Base-by-base conservation (phyloP, 2,888 invertebrate species). In the Zygothrica quintamaculata region DNA sequence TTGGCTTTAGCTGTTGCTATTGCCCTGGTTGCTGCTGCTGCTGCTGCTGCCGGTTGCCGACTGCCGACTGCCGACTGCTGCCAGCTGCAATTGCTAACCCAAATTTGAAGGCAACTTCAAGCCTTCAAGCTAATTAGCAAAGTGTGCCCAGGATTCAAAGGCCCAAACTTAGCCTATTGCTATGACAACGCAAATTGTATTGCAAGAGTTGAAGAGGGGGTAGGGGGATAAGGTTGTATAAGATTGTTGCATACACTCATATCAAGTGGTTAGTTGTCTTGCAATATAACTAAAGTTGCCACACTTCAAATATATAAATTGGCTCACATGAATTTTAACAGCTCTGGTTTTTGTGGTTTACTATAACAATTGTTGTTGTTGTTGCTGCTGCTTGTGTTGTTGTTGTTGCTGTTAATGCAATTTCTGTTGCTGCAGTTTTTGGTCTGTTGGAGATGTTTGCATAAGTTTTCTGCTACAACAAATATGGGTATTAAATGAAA, bases 51-150 rank as follows among this genome's bases (percentile, higher is more conserved):
- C 5, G 9, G 1, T n/a, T 9, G 26, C 26, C 8, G 5, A 26
- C 26, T 8, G 26, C 26, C 26, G 5, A 26, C 26, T 8, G 26
- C 26, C 8, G 5, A 26, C 26, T 8, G 26, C 26, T 26, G 5
- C 4, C 16, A 4, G 26, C 26, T 26, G 33, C 44, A 48, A 64
- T 58, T 74, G 76, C 62, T 74, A 70, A 40, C 65, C 80, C 84
- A 84, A 76, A 86, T 79, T 76, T 76, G 79, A 75, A 47, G 75
- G 64, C 44, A 36, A 48, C 15, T 40, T 61, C 50, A 53, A 75
- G 37, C 44, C 74, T 64, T 56, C 53, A 22, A 56, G 67, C 87
- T 80, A 86, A 80, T 80, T 86, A 80, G 84, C 60, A 74, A 68
- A 84, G 80, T 80, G 80, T 70, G 82, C 84, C 70, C 64, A 50